Conservation (phyloP, 2,113 vertebrate species). For the Myrmecobius fasciatus region DNA sequence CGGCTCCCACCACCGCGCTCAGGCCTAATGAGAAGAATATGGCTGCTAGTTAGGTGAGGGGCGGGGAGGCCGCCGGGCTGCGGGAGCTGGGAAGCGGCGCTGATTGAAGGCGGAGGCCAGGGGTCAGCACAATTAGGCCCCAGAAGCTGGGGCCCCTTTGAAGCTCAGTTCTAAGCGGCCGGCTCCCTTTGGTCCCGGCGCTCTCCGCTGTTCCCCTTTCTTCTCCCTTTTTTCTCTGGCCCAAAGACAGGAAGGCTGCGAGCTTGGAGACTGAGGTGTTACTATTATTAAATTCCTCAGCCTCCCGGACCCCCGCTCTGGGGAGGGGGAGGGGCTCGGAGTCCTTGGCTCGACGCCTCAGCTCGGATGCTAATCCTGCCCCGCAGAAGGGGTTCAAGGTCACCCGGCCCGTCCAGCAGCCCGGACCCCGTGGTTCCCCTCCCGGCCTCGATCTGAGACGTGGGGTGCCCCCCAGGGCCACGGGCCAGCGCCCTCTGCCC, state of each 20-base stretch:
- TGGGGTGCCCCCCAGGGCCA: neutral
- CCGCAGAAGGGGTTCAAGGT: neutral
- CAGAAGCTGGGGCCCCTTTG: slow-evolving; percentile 93
- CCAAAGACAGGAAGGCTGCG: slow-evolving; percentile 94
- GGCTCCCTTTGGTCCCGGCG: slow-evolving; percentile 83
- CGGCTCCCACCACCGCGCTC: slow-evolving; percentile 73
- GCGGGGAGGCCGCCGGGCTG: slow-evolving; percentile 90
- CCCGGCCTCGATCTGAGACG: neutral
- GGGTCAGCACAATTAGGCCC: slow-evolving; percentile 99
- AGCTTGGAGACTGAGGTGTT: slow-evolving; percentile 91
- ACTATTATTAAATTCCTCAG: slow-evolving; percentile 87
- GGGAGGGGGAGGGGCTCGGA: neutral
- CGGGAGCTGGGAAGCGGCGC: slow-evolving; percentile 89
- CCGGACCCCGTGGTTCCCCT: neutral
- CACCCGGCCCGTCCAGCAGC: neutral
- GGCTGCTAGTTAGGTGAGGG: slow-evolving; percentile 98
- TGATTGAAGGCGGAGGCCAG: slow-evolving; percentile 93
- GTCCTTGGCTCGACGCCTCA: neutral
- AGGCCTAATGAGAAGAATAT: slow-evolving; percentile 97
- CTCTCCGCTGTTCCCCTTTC: slow-evolving; percentile 80
- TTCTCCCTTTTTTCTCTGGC: slow-evolving; percentile 85
- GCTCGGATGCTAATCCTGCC: too few species aligned
- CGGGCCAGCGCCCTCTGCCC: neutral
- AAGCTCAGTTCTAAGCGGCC: slow-evolving; percentile 94
- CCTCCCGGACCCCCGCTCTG: neutral